Evolutionary conservation across 2,888 invertebrate species (phyloP).

Genomic region (Linnaemya vulpina): DNA sequence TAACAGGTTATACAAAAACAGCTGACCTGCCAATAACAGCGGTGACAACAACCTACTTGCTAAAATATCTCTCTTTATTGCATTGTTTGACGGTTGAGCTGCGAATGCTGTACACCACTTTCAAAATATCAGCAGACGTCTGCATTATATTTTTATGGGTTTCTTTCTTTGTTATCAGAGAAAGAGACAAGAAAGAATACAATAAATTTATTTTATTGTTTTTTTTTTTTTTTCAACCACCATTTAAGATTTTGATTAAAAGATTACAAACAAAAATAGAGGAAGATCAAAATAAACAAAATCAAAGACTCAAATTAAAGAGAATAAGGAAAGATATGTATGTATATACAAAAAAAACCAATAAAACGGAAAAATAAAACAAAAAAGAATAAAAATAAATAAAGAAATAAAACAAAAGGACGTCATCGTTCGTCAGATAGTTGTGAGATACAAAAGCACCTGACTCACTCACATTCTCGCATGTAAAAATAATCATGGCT

Average conservation of each 20-base stretch:
- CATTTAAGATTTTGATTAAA: conserved; percentile 26
- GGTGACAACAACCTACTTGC: too few relatives aligned
- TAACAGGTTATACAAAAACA: too few relatives aligned
- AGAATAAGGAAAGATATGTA: conserved; percentile 12
- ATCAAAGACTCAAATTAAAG: not conserved
- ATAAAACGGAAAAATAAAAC: not conserved
- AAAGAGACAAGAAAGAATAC: conserved; percentile 37
- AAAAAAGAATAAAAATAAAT: not conserved
- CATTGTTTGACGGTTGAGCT: too few relatives aligned
- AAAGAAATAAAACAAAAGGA: conserved; percentile 16
- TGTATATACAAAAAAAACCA: not conserved
- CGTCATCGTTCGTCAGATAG: conserved; percentile 39
- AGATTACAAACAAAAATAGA: conserved; percentile 31
- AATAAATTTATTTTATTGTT: conserved; percentile 3
- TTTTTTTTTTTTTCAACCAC: conserved; percentile 15
- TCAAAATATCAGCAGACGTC: too few relatives aligned
- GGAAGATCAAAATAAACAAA: not conserved
- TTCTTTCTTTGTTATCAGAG: conserved; percentile 35
- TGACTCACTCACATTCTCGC: conserved; percentile 1
- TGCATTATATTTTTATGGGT: not conserved
- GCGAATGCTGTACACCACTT: too few relatives aligned
- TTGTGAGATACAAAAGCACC: conserved; percentile 3
- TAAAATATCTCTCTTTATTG: too few relatives aligned
- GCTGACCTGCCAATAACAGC: too few relatives aligned
- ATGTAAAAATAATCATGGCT: conserved; percentile 26